Conservation (phyloP, 2,797 vertebrate species). For the Urophycis tenuis region DNA sequence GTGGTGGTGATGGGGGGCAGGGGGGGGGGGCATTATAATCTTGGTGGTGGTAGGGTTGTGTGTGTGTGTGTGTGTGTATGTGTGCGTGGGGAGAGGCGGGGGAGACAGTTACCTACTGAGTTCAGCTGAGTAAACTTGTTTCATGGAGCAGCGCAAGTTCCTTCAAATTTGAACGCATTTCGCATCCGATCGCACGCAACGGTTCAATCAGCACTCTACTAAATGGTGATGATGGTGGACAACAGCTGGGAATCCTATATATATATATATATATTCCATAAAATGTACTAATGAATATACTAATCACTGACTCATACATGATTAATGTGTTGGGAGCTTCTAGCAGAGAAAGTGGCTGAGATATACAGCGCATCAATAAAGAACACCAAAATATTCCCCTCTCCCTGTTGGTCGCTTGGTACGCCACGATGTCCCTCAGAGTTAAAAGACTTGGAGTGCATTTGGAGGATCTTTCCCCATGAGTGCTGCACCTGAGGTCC, state of each 20-base stretch:
- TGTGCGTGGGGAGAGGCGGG: not conserved
- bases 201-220: not conserved
- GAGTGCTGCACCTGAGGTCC: constrained; percentile 59
- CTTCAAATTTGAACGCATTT: not conserved
- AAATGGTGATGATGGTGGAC: not conserved
- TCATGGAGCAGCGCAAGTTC: not conserved
- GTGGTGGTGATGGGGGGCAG: constrained; percentile 5
- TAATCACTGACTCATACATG: not conserved
- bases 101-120: not conserved
- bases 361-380: not conserved
- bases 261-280: not conserved
- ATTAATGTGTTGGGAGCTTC: not conserved
- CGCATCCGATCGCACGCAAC: not conserved
- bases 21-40: constrained; percentile 28
- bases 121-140: not conserved
- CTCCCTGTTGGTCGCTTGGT: constrained; percentile 23
- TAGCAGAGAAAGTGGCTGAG: not conserved
- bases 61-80: not conserved
- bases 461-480: constrained; percentile 27
- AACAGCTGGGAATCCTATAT: not conserved
- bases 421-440: constrained; percentile 67
- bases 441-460: constrained; percentile 58
- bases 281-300: not conserved
- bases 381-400: constrained; percentile 10
- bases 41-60: too few relatives aligned